Evolutionary conservation across 2,888 invertebrate genomes (phyloP).

Genomic region (Erynnis tages): DNA sequence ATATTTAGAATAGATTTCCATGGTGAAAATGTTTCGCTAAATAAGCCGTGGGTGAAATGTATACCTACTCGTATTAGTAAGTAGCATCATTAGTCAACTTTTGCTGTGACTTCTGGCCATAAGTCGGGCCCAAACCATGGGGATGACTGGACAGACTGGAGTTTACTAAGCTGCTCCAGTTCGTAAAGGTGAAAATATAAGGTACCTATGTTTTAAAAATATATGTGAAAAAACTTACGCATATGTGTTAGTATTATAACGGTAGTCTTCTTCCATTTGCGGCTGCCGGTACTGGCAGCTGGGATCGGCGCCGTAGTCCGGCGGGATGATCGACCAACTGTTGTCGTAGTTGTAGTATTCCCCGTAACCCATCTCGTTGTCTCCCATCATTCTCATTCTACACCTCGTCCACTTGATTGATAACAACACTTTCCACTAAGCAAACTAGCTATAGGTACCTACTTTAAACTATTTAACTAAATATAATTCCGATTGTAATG

Average conservation of each 20-base stretch:
- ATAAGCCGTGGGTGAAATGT: no score
- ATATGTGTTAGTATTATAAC: slow-evolving; percentile 74
- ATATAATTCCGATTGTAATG: slow-evolving; percentile 24
- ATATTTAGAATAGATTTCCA: no score
- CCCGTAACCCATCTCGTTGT: slow-evolving; percentile 75
- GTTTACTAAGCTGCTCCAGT: no score
- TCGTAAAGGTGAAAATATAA: no score
- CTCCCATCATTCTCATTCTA: slow-evolving; percentile 82
- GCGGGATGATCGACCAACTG: slow-evolving; percentile 86
- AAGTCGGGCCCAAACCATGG: no score
- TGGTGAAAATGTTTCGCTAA: no score
- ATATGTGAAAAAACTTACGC: slow-evolving; percentile 77
- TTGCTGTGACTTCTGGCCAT: no score
- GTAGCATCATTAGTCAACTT: no score
- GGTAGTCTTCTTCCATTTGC: slow-evolving; percentile 84
- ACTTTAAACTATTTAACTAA: background rate
- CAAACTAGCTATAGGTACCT: slow-evolving; percentile 10
- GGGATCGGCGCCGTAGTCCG: slow-evolving; percentile 84
- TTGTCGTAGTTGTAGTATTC: slow-evolving; percentile 83
- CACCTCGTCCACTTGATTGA: slow-evolving; percentile 35
- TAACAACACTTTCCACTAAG: slow-evolving; percentile 30
- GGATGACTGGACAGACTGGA: no score
- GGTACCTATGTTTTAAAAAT: background rate
- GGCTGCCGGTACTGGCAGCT: slow-evolving; percentile 62
- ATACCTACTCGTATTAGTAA: no score